Percentiles rank a stretch among this genome's conserved stretches.
These are phyloP conservation scores for Crenuchus spilurus DNA, from an alignment of 2,797 vertebrate species.

Conservation along the genomic window DNA sequence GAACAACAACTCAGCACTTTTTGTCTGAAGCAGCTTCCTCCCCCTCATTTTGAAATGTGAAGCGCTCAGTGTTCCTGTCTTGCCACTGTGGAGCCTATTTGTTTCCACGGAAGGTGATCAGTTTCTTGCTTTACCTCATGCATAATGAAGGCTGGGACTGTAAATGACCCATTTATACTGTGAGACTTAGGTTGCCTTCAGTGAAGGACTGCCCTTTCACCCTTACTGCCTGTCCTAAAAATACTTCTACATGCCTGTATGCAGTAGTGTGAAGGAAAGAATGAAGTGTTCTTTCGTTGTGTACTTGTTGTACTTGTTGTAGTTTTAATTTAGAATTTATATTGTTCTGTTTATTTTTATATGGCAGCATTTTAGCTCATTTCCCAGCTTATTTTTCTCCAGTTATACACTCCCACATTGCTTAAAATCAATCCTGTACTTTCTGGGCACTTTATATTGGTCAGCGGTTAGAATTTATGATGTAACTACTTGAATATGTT, in stretches of 20 bases:
- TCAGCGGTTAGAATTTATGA: too few relatives aligned
- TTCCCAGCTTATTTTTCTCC: too few relatives aligned
- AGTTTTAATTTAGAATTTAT: too few relatives aligned
- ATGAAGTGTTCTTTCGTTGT: too few relatives aligned
- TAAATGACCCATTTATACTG: slow-evolving; percentile 62
- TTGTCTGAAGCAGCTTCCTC: slow-evolving; percentile 13
- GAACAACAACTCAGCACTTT: slow-evolving; percentile 8
- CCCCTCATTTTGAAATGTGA: slow-evolving; percentile 31
- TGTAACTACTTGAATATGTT: too few relatives aligned
- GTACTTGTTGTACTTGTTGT: too few relatives aligned
- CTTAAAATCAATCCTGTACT: not conserved
- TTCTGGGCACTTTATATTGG: not conserved
- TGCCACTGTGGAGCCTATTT: slow-evolving; percentile 26
- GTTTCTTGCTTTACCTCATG: slow-evolving; percentile 53
- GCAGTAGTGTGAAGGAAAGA: too few relatives aligned
- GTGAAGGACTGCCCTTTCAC: slow-evolving; percentile 48
- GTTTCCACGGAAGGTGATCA: slow-evolving; percentile 57
- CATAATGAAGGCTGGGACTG: slow-evolving; percentile 67
- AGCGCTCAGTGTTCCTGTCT: slow-evolving; percentile 6
- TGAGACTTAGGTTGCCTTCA: slow-evolving; percentile 54
- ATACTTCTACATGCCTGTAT: too few relatives aligned
- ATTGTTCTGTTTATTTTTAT: too few relatives aligned
- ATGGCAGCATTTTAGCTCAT: too few relatives aligned
- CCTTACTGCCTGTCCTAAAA: slow-evolving; percentile 45
- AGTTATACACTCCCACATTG: not conserved